A percentile compares a stretch with the other conserved stretches of the same genome.
Evolutionary conservation across 2,113 vertebrate species (phyloP).

Genomic region (Dipodomys spectabilis): DNA sequence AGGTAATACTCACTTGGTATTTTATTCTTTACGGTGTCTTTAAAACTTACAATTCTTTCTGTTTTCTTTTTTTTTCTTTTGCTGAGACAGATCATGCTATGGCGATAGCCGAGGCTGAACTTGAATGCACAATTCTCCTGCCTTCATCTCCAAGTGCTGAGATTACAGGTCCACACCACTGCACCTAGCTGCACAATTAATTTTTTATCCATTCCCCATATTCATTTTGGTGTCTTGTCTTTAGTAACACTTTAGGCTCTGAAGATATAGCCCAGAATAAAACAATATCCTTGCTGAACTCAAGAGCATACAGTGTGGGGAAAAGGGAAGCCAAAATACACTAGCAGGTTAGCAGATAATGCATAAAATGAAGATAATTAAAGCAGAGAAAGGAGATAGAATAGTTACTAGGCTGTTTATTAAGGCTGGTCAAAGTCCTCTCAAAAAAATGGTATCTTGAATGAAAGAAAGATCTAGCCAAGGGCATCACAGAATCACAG

Average conservation of each 20-base stretch:
- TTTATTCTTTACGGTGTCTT: conserved; percentile 36
- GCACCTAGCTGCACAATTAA: neutral
- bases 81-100: neutral
- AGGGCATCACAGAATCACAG: neutral
- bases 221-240: neutral
- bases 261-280: neutral
- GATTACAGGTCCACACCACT: neutral
- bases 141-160: neutral
- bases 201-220: neutral
- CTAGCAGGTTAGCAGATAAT: neutral
- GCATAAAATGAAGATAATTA: neutral
- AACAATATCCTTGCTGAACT: neutral
- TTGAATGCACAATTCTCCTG: neutral
- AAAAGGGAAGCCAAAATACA: conserved; percentile 11
- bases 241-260: conserved; percentile 36
- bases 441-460: neutral
- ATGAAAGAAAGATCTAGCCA: neutral
- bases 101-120: neutral
- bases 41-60: neutral
- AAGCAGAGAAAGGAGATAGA: neutral
- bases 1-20: conserved; percentile 44
- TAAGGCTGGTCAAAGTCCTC: neutral
- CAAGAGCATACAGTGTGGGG: neutral
- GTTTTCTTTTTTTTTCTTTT: no score
- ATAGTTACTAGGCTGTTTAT: neutral